A percentile compares a stretch with the other conserved stretches of the same genome.
Conservation (phyloP, 2,888 invertebrate species). For the Helleia helle region DNA sequence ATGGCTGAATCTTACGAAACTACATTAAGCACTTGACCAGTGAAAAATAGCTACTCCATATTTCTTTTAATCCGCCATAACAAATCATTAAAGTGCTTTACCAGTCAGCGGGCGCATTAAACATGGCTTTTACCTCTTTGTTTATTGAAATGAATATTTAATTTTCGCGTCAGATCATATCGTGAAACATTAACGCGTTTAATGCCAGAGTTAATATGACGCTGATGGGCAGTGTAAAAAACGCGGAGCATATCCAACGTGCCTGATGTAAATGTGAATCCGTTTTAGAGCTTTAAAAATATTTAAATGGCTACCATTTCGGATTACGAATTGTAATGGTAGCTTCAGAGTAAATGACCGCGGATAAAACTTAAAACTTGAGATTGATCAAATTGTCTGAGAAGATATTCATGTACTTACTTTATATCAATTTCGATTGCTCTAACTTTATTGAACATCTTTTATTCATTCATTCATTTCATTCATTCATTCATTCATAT, state of each 20-base stretch:
- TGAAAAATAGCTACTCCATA: not conserved
- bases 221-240: conserved; percentile 23
- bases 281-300: conserved; percentile 5
- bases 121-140: conserved; percentile 38
- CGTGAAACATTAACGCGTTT: conserved; percentile 14
- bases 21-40: too few relatives aligned
- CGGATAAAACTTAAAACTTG: too few relatives aligned
- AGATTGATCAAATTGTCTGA: too few relatives aligned
- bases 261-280: conserved; percentile 4
- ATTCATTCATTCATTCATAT: too few relatives aligned
- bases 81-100: conserved; percentile 25
- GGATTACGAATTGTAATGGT: too few relatives aligned
- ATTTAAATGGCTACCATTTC: not conserved
- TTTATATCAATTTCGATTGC: too few relatives aligned
- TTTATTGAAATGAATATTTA: conserved; percentile 60
- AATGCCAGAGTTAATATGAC: conserved; percentile 21
- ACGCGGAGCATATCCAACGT: conserved; percentile 11
- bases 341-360: too few relatives aligned
- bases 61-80: conserved; percentile 25
- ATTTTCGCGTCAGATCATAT: conserved; percentile 41
- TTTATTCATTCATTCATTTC: too few relatives aligned
- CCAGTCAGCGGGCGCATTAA: conserved; percentile 36
- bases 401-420: too few relatives aligned
- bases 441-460: too few relatives aligned
- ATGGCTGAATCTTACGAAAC: too few relatives aligned